These are phyloP conservation scores for Tragelaphus imberbis DNA, from an alignment of 2,113 vertebrate genomes.

Conservation along the genomic window DNA sequence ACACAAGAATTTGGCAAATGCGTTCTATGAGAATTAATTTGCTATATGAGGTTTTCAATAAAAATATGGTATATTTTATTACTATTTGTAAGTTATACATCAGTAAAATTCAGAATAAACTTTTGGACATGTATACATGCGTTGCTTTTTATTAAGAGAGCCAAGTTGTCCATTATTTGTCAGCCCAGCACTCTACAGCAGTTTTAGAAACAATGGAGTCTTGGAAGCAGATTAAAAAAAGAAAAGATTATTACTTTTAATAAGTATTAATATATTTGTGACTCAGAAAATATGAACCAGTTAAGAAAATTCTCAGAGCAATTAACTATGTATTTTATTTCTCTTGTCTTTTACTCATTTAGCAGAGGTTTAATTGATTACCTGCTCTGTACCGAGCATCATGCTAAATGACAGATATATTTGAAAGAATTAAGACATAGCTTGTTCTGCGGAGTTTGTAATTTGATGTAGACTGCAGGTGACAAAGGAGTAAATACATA, in stretches of 20 bases:
- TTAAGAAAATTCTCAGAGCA: constrained; percentile 17
- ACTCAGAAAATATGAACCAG: background rate
- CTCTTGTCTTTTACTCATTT: background rate
- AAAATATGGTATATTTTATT: background rate
- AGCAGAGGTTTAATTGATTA: background rate
- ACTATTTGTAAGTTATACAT: background rate
- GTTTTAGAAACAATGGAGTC: background rate
- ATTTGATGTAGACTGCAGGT: background rate
- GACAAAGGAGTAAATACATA: background rate
- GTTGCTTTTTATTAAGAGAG: background rate
- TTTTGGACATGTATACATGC: background rate
- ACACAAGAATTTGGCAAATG: background rate
- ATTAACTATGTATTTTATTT: background rate
- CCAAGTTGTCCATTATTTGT: background rate
- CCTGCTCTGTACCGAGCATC: background rate
- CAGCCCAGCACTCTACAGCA: background rate
- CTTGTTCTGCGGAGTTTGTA: background rate
- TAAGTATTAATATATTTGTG: background rate
- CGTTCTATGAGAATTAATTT: background rate
- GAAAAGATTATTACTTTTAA: background rate
- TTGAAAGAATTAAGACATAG: background rate
- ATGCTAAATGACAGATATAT: background rate
- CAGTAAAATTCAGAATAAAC: background rate
- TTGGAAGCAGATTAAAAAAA: background rate
- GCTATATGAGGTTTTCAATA: background rate